phyloP scores from a whole-genome alignment of 2,113 vertebrate genomes.

The Mesembrinibis cayennensis region DNA sequence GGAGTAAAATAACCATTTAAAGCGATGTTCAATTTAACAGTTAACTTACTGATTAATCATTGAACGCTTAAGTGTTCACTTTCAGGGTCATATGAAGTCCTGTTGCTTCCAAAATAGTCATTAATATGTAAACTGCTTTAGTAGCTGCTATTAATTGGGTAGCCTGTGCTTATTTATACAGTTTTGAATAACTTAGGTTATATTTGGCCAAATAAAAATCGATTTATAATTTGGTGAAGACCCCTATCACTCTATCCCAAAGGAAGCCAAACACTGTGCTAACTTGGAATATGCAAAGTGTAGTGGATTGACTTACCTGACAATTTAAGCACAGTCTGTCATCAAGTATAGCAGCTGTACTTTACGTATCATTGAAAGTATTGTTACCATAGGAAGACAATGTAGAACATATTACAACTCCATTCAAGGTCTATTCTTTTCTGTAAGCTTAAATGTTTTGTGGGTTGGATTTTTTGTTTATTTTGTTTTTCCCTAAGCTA shows the following conservation, averaged over 20 bases:
- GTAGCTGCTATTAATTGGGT: background rate
- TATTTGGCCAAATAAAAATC: background rate
- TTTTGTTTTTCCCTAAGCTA: background rate
- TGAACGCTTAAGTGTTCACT: constrained; percentile 9
- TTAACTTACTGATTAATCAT: constrained; percentile 36
- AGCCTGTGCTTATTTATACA: background rate
- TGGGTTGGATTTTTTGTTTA: background rate
- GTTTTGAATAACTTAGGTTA: background rate
- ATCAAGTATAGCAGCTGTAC: background rate
- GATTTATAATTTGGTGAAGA: background rate
- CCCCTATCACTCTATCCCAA: background rate
- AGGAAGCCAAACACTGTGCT: background rate
- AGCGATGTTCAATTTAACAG: constrained; percentile 4
- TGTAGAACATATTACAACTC: background rate
- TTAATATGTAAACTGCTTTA: background rate
- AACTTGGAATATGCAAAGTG: background rate
- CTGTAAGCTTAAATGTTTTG: background rate
- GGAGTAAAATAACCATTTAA: background rate
- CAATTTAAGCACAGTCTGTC: background rate
- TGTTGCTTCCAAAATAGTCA: background rate
- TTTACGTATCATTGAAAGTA: background rate
- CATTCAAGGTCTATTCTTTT: background rate
- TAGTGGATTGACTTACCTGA: background rate
- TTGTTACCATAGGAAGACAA: background rate
- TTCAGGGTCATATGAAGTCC: constrained; percentile 19